Evolutionary conservation across 2,888 invertebrate genomes (phyloP).

Genomic region (Argyresthia albistria): DNA sequence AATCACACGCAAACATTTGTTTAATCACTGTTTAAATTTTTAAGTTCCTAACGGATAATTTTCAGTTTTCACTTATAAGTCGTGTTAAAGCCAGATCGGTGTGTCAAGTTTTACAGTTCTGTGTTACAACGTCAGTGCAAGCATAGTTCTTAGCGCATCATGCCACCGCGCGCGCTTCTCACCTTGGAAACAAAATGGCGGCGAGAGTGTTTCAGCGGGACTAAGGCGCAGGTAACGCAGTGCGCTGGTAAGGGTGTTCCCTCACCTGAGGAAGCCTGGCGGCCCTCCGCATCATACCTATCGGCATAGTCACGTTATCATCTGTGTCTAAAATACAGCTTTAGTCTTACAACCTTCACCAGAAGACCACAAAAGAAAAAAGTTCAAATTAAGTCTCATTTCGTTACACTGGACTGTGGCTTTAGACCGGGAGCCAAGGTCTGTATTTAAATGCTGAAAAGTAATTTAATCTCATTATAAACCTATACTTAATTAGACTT

Average conservation of each 20-base stretch:
- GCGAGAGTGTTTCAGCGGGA: constrained; percentile 62
- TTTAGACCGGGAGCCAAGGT: constrained; percentile 16
- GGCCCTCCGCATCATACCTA: constrained; percentile 90
- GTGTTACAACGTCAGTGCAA: constrained; percentile 11
- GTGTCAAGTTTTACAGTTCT: not conserved
- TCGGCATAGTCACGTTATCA: constrained; percentile 67
- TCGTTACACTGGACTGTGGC: not conserved
- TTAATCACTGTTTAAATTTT: too few species aligned
- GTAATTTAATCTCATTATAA: constrained; percentile 44
- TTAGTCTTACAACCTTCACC: constrained; percentile 19
- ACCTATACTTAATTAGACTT: constrained; percentile 22
- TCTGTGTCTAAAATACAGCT: constrained; percentile 25
- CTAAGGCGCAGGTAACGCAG: constrained; percentile 81
- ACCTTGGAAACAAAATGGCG: constrained; percentile 71
- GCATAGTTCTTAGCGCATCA: constrained; percentile 46
- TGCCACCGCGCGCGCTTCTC: constrained; percentile 62
- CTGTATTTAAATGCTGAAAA: constrained; percentile 54
- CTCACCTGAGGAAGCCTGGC: constrained; percentile 90
- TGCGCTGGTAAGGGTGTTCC: constrained; percentile 99
- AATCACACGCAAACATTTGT: too few species aligned
- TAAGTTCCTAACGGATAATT: too few species aligned
- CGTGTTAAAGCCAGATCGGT: not conserved
- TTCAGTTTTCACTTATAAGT: too few species aligned
- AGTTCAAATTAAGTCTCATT: not conserved
- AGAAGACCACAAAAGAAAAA: not conserved